Percentiles rank a stretch among this genome's conserved stretches.
These are phyloP conservation scores for Drosophila sp. DNA, from an alignment of 1,140 invertebrate species.

Conservation along the genomic window DNA sequence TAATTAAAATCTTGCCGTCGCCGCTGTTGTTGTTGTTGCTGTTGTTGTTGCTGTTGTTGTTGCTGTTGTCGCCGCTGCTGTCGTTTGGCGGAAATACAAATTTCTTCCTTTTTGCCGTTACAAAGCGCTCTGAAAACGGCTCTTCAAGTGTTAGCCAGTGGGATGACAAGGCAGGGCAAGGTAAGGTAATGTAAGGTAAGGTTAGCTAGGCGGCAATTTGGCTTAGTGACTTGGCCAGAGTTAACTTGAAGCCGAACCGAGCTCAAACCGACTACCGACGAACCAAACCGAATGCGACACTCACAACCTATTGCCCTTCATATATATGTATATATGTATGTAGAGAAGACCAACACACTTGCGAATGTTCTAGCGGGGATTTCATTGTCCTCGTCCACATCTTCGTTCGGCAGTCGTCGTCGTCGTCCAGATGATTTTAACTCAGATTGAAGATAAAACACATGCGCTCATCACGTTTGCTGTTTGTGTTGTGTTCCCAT, in stretches of 20 bases:
- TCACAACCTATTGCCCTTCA: slow-evolving; percentile 75
- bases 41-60: slow-evolving; percentile 31
- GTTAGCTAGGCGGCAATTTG: slow-evolving; percentile 22
- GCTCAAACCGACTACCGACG: slow-evolving; percentile 41
- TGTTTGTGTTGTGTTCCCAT: slow-evolving; percentile 46
- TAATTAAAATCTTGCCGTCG: slow-evolving; percentile 74
- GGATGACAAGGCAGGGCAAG: neutral
- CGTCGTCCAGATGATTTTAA: slow-evolving; percentile 69
- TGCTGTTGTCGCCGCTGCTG: slow-evolving; percentile 16
- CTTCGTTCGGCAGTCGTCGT: slow-evolving; percentile 8
- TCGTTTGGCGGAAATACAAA: slow-evolving; percentile 69
- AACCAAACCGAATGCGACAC: slow-evolving; percentile 36
- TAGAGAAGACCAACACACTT: neutral
- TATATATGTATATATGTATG: slow-evolving; percentile 22
- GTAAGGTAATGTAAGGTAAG: neutral
- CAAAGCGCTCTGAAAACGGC: slow-evolving; percentile 54
- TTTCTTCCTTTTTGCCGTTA: slow-evolving; percentile 54
- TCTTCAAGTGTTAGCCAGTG: slow-evolving; percentile 22
- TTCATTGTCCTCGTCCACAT: slow-evolving; percentile 12
- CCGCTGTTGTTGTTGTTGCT: slow-evolving; percentile 20
- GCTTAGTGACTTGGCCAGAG: slow-evolving; percentile 61
- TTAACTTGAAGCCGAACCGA: slow-evolving; percentile 50
- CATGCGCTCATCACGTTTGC: slow-evolving; percentile 77
- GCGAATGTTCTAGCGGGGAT: neutral
- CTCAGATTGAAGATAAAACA: slow-evolving; percentile 81